These are phyloP conservation scores for Mormyrus proboscirostris DNA, from an alignment of 2,797 vertebrate genomes.

Conservation along the genomic window DNA sequence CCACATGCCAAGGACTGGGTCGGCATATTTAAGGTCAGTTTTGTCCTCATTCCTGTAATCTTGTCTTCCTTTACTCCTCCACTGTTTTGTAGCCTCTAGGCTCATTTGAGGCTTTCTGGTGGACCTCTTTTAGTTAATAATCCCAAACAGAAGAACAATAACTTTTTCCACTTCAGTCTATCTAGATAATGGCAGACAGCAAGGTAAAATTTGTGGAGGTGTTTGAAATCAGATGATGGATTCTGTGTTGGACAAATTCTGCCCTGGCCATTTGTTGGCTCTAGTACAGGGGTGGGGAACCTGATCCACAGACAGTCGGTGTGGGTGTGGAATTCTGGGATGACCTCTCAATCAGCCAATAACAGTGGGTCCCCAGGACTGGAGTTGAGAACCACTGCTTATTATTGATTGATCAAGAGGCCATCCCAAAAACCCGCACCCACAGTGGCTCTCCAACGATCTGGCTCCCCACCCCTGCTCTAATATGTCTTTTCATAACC, in stretches of 20 bases:
- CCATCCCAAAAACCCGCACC: background rate
- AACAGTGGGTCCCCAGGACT: background rate
- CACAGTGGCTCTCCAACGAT: background rate
- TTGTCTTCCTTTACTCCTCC: background rate
- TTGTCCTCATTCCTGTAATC: background rate
- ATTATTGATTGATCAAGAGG: background rate
- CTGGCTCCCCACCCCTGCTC: background rate
- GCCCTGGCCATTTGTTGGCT: constrained; percentile 14
- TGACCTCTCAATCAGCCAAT: background rate
- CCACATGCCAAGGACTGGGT: constrained; percentile 97
- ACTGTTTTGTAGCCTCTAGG: background rate
- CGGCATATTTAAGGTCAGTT: constrained; percentile 93
- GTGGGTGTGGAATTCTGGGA: background rate
- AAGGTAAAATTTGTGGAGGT: background rate
- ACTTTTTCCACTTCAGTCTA: background rate
- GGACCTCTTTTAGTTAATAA: background rate
- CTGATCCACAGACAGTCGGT: background rate
- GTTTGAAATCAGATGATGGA: background rate
- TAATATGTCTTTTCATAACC: background rate
- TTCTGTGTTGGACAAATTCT: background rate
- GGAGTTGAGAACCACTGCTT: background rate
- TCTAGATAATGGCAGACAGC: background rate
- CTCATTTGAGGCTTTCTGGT: background rate
- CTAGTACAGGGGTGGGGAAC: background rate
- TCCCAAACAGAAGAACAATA: background rate